Percentiles rank a stretch among this genome's conserved stretches.
phyloP scores from a whole-genome alignment of 1,140 invertebrate species.

The Trissolcus basalis region DNA sequence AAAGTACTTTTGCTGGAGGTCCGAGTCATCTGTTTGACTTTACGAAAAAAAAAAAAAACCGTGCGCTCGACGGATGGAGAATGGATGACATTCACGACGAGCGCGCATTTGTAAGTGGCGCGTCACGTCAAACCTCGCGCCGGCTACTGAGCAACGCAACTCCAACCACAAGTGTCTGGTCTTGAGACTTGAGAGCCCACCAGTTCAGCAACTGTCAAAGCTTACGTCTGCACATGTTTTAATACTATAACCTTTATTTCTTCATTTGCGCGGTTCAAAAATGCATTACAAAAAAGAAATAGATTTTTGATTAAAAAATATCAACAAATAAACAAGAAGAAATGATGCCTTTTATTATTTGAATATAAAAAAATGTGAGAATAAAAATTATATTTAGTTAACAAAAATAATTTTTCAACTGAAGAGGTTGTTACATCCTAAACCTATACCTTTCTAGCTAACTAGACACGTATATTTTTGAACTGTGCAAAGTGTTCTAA shows the following conservation, averaged over 20 bases:
- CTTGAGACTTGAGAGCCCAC: background rate
- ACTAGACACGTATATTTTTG: slow-evolving; percentile 28
- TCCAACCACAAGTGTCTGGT: background rate
- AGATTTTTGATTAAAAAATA: too few relatives aligned
- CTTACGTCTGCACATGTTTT: background rate
- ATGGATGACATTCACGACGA: too few relatives aligned
- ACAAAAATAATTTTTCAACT: too few relatives aligned
- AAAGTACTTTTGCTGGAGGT: too few relatives aligned
- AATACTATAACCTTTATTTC: background rate
- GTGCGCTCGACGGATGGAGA: background rate
- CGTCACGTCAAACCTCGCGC: slow-evolving; percentile 1
- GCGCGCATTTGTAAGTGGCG: background rate
- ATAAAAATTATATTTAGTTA: too few relatives aligned
- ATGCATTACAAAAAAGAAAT: too few relatives aligned
- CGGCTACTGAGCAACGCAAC: slow-evolving; percentile 22
- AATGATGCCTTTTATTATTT: too few relatives aligned
- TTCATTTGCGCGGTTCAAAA: background rate
- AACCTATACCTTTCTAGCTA: background rate
- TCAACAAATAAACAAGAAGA: too few relatives aligned
- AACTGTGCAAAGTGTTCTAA: slow-evolving; percentile 40
- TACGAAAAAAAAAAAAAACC: slow-evolving; percentile 5
- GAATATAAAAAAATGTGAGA: too few relatives aligned
- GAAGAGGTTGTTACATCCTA: too few relatives aligned
- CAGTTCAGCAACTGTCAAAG: background rate
- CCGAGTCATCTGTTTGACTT: too few relatives aligned